Base-by-base conservation (phyloP, 2,888 invertebrate species). In the Malthinus seriepunctatus region DNA sequence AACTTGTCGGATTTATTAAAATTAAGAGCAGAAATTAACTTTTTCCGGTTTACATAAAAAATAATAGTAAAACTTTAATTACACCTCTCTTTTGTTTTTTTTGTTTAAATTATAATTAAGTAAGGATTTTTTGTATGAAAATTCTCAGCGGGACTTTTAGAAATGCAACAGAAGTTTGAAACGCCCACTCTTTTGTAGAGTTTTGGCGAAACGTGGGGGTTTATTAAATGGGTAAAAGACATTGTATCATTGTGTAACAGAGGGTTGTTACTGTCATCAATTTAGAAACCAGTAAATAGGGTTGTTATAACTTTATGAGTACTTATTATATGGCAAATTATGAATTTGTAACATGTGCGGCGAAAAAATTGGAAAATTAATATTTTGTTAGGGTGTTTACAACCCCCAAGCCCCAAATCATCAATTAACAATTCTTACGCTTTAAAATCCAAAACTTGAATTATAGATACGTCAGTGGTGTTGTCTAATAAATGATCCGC, bases 241-340 rank as follows among this genome's bases (percentile, higher is more conserved):
- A 61, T 52, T 61, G 61, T 61, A 61, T 56, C 56, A 56, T 61
- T 61, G 61, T 61, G 46, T 45, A 56, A 51, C 46, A 47, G 31
- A 23, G 55, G 58, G 61, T 55, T 52, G 63, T 56, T 57, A 58
- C 58, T 58, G 60, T 63, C 54, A 49, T 49, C 52, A 55, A 57
- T 51, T 23, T 52, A 44, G 49, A 35, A 38, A 56, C 45, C 37
- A 51, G 50, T 33, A 61, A 63, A 59, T 62, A 55, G 57, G 60
- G 60, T 58, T 60, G 62, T 64, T 64, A 64, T 62, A 56, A 60
- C 57, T 64, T 64, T 60, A 57, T 55, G 60, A 62, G 51, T 52
- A 44, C 57, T 57, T 60, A 64, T 62, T 60, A 64, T 60, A 52
- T 52, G 58, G 62, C 62, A 51, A 64, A 64, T 64, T 64, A 64